Base-by-base conservation (phyloP, 2,888 invertebrate genomes). In the Caenorhabditis doughertyi region DNA sequence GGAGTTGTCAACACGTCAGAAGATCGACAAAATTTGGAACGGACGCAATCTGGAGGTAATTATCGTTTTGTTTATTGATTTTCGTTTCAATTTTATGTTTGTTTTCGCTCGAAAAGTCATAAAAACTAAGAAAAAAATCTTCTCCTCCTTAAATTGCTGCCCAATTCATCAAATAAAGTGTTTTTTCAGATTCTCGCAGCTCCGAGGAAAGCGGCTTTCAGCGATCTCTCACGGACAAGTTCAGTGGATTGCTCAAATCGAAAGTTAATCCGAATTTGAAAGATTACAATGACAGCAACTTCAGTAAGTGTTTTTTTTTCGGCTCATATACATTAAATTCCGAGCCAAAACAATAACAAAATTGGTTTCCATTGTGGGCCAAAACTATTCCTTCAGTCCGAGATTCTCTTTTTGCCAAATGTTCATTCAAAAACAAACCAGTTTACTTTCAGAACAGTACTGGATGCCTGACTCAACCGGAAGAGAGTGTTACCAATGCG, bases 401-500 rank as follows among this genome's bases (percentile, higher is more conserved):
- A n/a, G n/a, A n/a, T n/a, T 67, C 18, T 27, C 16, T 18, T 27
- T 13, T 11, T 21, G n/a, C 23, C 21, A 27, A 23, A 58, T 13
- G 29, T 64, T 18, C 53, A 39, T 27, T 70, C 29, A 18, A n/a
- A n/a, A n/a, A n/a, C n/a, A n/a, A n/a, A 3, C 44, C 1, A 39
- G n/a, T 27, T 53, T 18, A 18, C 35, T 80, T 74, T 67, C 56
- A 83, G 83, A 83, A 32, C 88, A 90, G 32, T 92, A 92, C 72
- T 92, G 92, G 92, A 92, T 92, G 91, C 92, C 91, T 8, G 91
- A 91, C 64, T 89, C 91, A 23, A 86, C 89, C 3, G 91, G 90
- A 16, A 84, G 87, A 51, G 97, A 98, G 92, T 99, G 99, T 92
- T 99, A 98, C 90, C 98, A 99, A 91, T 99, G 99, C 92, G 95